A percentile compares a stretch with the other conserved stretches of the same genome.
Evolutionary conservation across 2,113 vertebrate genomes (phyloP).

Genomic region (Pavo muticus): DNA sequence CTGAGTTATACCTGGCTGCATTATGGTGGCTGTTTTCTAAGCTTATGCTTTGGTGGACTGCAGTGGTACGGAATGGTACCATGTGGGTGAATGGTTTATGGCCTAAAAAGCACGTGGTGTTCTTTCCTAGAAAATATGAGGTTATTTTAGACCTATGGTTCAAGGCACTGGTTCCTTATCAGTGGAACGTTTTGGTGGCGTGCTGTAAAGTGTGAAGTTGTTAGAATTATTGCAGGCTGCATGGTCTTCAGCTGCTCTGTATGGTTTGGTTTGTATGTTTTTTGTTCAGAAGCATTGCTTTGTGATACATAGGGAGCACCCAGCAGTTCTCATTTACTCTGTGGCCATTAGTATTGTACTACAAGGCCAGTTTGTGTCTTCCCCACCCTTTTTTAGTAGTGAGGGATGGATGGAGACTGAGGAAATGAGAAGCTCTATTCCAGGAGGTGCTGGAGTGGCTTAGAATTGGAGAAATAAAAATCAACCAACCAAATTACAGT

Average conservation of each 20-base stretch:
- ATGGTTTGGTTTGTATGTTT: background rate
- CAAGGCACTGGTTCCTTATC: background rate
- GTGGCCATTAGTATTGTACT: background rate
- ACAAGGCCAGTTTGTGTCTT: background rate
- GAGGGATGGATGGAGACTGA: background rate
- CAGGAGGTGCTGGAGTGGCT: background rate
- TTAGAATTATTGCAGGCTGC: background rate
- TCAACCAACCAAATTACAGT: too few species aligned
- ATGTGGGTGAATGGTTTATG: background rate
- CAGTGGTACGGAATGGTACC: rapidly evolving
- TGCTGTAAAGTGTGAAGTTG: background rate
- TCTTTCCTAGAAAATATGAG: background rate
- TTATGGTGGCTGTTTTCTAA: background rate
- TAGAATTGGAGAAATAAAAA: background rate
- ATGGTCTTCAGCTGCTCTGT: background rate
- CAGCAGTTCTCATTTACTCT: background rate
- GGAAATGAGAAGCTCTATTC: background rate
- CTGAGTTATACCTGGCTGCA: background rate
- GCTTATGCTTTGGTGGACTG: background rate
- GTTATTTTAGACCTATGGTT: background rate
- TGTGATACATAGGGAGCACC: background rate
- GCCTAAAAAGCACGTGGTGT: background rate
- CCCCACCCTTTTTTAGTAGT: background rate
- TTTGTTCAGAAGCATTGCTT: background rate
- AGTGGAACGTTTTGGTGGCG: background rate